Evolutionary conservation across 2,113 vertebrate genomes (phyloP).

Genomic region (Elephas maximus): DNA sequence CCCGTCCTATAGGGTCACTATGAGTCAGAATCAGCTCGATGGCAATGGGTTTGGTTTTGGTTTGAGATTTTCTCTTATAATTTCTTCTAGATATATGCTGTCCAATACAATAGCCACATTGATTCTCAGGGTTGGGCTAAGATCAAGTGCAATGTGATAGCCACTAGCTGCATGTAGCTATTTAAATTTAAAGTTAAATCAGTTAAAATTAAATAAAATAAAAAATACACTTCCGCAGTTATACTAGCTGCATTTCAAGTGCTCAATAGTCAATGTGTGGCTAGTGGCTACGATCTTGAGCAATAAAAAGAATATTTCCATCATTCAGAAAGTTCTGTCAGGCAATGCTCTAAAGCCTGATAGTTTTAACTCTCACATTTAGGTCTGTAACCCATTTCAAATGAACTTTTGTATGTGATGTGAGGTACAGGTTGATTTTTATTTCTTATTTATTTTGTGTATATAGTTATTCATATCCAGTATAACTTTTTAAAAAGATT

Average conservation of each 20-base stretch:
- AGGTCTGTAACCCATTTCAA: background rate
- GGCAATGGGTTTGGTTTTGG: too few relatives aligned
- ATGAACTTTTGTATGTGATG: background rate
- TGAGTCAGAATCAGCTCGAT: too few relatives aligned
- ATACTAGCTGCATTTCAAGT: background rate
- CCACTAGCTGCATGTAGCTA: background rate
- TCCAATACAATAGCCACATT: background rate
- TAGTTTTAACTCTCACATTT: background rate
- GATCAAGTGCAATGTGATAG: background rate
- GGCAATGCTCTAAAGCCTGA: background rate
- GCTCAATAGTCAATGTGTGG: background rate
- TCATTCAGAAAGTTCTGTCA: background rate
- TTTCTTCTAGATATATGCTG: background rate
- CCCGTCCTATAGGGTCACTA: too few relatives aligned
- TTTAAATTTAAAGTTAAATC: background rate
- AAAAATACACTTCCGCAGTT: background rate
- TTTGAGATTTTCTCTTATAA: background rate
- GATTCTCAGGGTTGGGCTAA: too few relatives aligned
- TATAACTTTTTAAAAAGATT: background rate
- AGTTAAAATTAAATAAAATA: background rate
- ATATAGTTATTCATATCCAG: background rate
- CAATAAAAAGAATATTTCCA: background rate
- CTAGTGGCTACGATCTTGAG: background rate
- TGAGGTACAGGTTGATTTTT: background rate
- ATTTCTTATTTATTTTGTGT: background rate